A percentile compares a stretch with the other conserved stretches of the same genome.
These are phyloP conservation scores for Poecilia gillii DNA, from an alignment of 2,797 vertebrate species.

Conservation along the genomic window DNA sequence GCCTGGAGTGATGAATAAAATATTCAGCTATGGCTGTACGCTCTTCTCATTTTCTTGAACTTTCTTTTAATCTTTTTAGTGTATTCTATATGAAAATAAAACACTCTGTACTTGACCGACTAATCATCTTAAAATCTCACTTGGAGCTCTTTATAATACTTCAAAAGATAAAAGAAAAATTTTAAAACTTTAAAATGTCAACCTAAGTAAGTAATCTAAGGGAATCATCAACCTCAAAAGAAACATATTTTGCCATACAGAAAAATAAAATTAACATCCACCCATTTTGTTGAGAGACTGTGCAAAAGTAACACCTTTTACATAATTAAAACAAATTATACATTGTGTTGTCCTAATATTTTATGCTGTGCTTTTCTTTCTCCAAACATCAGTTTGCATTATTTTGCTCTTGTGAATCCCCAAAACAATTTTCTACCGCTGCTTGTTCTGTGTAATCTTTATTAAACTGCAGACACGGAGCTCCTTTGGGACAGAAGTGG, in stretches of 20 bases:
- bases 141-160: slow-evolving; percentile 22
- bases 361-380: slow-evolving; percentile 5
- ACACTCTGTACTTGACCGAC: slow-evolving; percentile 29
- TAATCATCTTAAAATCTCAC: slow-evolving; percentile 43
- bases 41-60: slow-evolving; percentile 51
- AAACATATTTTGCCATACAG: not conserved
- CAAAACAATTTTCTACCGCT: not conserved
- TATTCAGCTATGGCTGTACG: slow-evolving; percentile 44
- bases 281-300: not conserved
- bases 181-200: slow-evolving; percentile 12
- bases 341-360: not conserved
- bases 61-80: slow-evolving; percentile 51
- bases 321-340: not conserved
- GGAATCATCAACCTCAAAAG: slow-evolving; percentile 10
- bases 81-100: slow-evolving; percentile 42
- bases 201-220: slow-evolving; percentile 9
- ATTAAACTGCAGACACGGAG: not conserved
- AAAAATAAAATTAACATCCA: not conserved
- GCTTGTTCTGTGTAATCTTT: not conserved
- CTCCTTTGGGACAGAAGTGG: not conserved
- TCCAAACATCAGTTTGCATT: not conserved
- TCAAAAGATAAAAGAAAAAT: slow-evolving; percentile 3
- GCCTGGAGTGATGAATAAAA: slow-evolving; percentile 52
- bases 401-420: not conserved
- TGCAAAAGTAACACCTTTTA: not conserved